A percentile compares a stretch with the other conserved stretches of the same genome.
Conservation (phyloP, 2,113 vertebrate genomes). For the Etia nguti region DNA sequence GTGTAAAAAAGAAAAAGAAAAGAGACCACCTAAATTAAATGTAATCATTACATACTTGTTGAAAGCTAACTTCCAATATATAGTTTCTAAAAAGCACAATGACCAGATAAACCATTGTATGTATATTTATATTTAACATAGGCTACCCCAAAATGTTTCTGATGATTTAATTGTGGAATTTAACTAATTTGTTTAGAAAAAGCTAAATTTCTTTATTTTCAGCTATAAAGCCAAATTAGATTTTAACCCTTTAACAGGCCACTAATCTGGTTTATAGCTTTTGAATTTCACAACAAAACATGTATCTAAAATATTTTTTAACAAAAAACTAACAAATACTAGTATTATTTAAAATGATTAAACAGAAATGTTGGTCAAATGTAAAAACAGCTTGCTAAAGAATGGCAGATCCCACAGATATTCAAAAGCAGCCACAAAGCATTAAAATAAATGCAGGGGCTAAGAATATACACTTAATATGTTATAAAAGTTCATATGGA, state of each 20-base stretch:
- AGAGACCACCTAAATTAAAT: neutral
- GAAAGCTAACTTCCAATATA: neutral
- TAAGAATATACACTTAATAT: neutral
- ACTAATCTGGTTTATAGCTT: neutral
- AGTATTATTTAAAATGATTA: neutral
- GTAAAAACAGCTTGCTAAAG: neutral
- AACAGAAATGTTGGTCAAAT: neutral
- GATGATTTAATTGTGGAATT: neutral
- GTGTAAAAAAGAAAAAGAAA: neutral
- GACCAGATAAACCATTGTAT: neutral
- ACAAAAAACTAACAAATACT: neutral
- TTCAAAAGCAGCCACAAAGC: neutral
- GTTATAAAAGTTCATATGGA: neutral
- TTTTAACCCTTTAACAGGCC: neutral
- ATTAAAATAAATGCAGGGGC: neutral
- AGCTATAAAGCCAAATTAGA: neutral
- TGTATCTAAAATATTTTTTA: neutral
- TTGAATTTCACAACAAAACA: neutral
- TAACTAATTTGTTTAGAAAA: neutral
- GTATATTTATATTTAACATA: neutral
- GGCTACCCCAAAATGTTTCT: neutral
- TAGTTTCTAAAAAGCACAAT: neutral
- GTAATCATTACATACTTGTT: neutral
- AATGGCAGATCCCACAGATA: neutral
- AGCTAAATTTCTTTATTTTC: neutral